These are phyloP conservation scores for Catocala sponsa DNA, from an alignment of 2,888 invertebrate species.

Conservation along the genomic window DNA sequence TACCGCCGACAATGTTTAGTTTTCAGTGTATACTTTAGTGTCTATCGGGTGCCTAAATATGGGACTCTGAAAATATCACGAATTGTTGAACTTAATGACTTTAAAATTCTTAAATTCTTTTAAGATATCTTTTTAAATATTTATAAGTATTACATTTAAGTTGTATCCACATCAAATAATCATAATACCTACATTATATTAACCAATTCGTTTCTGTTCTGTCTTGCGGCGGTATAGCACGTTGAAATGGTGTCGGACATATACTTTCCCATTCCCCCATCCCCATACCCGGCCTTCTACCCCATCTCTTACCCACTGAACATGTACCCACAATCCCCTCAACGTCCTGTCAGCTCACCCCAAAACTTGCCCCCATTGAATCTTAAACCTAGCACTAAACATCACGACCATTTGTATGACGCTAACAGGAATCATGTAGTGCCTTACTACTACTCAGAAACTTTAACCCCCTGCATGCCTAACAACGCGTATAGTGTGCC, in stretches of 20 bases:
- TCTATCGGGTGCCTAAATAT: too few relatives aligned
- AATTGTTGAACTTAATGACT: too few relatives aligned
- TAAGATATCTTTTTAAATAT: too few relatives aligned
- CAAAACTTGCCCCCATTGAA: conserved; percentile 69
- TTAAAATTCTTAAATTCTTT: too few relatives aligned
- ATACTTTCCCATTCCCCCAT: conserved; percentile 89
- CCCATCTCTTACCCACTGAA: conserved; percentile 82
- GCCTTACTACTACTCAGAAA: conserved; percentile 84
- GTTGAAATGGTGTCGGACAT: conserved; percentile 93
- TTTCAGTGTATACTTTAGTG: too few relatives aligned
- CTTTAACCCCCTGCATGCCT: conserved; percentile 79
- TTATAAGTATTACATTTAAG: background rate
- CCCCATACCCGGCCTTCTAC: conserved; percentile 81
- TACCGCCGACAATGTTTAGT: too few relatives aligned
- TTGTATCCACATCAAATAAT: conserved; percentile 50
- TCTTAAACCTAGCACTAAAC: conserved; percentile 69
- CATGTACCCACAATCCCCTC: conserved; percentile 78
- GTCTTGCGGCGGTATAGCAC: conserved; percentile 89
- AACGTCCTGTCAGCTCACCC: conserved; percentile 72
- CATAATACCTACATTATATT: conserved; percentile 64
- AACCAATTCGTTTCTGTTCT: conserved; percentile 85
- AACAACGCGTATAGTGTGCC: conserved; percentile 76
- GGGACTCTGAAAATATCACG: too few relatives aligned
- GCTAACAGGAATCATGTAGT: conserved; percentile 88
- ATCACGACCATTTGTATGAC: conserved; percentile 83